Percentiles rank a stretch among this genome's conserved stretches.
Evolutionary conservation across 2,797 vertebrate species (phyloP).

Genomic region (Alcedo atthis): DNA sequence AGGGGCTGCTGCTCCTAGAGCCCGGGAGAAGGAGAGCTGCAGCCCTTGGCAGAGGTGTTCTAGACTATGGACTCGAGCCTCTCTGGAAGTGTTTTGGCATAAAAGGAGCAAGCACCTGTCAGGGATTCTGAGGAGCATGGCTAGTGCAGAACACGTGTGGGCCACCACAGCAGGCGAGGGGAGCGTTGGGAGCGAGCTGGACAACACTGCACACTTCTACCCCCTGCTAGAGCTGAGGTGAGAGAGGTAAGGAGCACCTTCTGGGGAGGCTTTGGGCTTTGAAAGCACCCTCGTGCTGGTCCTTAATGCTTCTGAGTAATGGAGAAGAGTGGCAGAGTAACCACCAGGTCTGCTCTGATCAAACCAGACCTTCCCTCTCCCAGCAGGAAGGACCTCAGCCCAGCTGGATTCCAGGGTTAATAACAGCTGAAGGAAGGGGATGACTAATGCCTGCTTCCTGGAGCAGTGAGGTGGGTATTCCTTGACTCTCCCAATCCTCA

Average conservation of each 20-base stretch:
- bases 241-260: neutral
- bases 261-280: neutral
- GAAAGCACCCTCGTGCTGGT: neutral
- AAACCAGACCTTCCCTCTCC: neutral
- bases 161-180: neutral
- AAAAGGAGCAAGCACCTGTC: neutral
- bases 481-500: slow-evolving; percentile 17
- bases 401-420: neutral
- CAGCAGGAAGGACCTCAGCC: neutral
- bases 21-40: neutral
- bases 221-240: neutral
- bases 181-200: neutral
- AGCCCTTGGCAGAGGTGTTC: neutral
- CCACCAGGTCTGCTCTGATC: neutral
- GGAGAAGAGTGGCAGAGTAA: neutral
- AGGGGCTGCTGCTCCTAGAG: neutral
- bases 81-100: neutral
- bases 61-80: neutral
- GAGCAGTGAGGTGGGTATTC: neutral
- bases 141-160: neutral
- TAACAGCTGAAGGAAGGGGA: neutral
- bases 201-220: neutral
- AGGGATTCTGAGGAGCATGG: neutral
- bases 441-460: neutral
- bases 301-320: neutral